Conservation (phyloP, 2,797 vertebrate species). For the Falco cherrug region DNA sequence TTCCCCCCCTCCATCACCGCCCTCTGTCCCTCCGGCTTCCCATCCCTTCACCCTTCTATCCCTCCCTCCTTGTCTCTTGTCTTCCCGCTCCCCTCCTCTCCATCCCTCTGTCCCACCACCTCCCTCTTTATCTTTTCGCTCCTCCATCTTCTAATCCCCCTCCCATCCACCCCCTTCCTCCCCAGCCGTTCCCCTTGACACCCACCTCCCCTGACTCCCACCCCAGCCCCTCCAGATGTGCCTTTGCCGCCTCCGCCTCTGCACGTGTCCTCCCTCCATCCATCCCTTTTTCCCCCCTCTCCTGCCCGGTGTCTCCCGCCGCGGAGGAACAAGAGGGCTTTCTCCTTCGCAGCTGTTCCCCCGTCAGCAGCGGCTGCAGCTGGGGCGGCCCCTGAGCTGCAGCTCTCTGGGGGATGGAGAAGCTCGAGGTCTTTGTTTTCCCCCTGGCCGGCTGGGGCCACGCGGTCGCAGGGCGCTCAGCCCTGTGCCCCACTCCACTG, state of each 20-base stretch:
- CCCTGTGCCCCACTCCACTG: accelerated
- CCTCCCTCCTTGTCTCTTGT: no score
- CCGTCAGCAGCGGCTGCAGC: neutral
- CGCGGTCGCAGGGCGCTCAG: neutral
- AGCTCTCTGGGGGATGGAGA: neutral
- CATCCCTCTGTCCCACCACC: neutral
- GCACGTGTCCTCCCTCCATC: neutral
- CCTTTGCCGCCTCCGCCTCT: neutral
- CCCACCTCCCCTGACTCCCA: neutral
- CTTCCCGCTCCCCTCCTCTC: neutral
- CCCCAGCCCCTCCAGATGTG: neutral
- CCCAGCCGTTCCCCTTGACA: neutral
- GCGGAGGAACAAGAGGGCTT: slow-evolving; percentile 25
- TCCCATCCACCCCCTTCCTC: neutral
- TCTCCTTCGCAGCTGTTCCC: slow-evolving; percentile 50
- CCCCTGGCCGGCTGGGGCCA: neutral
- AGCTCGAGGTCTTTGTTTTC: slow-evolving; percentile 44
- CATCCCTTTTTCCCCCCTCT: neutral
- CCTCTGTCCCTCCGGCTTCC: neutral
- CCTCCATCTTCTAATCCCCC: neutral
- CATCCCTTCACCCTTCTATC: neutral
- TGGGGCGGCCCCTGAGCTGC: slow-evolving; percentile 14
- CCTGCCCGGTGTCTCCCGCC: neutral
- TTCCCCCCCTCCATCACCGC: neutral
- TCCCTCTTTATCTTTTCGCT: neutral